Conservation (phyloP, 2,113 vertebrate species). For the Euleptes europaea region DNA sequence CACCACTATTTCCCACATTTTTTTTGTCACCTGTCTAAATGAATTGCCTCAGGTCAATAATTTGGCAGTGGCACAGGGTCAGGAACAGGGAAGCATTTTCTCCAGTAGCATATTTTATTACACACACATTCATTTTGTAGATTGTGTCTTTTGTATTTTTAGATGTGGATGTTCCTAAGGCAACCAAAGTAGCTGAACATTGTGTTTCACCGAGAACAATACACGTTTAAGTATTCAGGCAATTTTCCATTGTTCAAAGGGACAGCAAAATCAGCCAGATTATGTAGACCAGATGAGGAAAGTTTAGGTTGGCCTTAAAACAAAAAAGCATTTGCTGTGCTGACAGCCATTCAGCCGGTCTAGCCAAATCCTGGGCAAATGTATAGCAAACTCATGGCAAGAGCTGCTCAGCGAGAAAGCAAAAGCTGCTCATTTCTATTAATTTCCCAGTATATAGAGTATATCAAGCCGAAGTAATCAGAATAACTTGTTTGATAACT, state of each 20-base stretch:
- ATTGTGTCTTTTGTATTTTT: conserved; percentile 78
- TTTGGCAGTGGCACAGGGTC: conserved; percentile 18
- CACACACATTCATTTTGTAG: conserved; percentile 61
- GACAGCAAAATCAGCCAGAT: conserved; percentile 67
- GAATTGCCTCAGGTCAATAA: not conserved
- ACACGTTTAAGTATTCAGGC: conserved; percentile 78
- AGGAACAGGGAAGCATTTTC: conserved; percentile 48
- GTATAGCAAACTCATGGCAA: not conserved
- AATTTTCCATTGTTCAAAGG: conserved; percentile 73
- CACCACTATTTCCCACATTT: not conserved
- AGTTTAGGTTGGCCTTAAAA: conserved; percentile 49
- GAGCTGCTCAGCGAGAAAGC: not conserved
- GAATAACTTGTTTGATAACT: not conserved
- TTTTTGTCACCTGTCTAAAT: conserved; percentile 30
- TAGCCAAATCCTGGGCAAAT: conserved; percentile 12
- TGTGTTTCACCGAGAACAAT: conserved; percentile 81
- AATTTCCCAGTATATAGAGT: not conserved
- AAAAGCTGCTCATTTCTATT: not conserved
- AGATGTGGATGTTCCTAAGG: conserved; percentile 77
- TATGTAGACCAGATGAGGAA: conserved; percentile 61
- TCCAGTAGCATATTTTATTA: conserved; percentile 49
- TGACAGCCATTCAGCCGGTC: conserved; percentile 32
- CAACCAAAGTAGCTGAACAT: conserved; percentile 80
- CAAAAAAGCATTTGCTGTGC: conserved; percentile 34
- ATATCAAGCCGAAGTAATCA: not conserved